Conservation (phyloP, 1,140 invertebrate genomes). For the Pristionchus pacificus region DNA sequence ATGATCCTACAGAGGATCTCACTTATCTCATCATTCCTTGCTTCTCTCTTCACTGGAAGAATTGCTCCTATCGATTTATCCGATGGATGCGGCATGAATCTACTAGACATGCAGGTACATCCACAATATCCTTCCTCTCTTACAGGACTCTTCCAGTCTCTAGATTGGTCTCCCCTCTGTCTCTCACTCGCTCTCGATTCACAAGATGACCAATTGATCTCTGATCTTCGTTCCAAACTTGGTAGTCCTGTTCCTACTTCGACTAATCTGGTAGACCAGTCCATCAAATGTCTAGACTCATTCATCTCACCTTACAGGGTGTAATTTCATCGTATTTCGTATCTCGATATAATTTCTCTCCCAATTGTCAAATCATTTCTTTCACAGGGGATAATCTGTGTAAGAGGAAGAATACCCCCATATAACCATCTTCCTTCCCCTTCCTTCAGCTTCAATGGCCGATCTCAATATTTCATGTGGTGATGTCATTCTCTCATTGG, state of each 20-base stretch:
- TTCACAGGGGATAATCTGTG: conserved; percentile 88
- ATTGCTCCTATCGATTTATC: conserved; percentile 84
- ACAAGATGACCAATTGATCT: neutral
- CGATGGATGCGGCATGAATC: conserved; percentile 93
- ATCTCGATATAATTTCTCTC: conserved; percentile 75
- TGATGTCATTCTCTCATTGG: conserved; percentile 75
- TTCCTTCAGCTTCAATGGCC: conserved; percentile 61
- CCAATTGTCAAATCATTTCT: conserved; percentile 74
- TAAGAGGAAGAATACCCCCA: conserved; percentile 24
- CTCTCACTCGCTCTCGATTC: neutral
- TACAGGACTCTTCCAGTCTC: neutral
- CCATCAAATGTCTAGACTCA: neutral
- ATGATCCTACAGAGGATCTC: conserved; percentile 73
- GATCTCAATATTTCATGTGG: conserved; percentile 75
- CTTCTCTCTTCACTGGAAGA: conserved; percentile 79
- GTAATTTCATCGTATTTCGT: conserved; percentile 74
- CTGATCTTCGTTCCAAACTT: neutral
- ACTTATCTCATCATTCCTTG: conserved; percentile 83
- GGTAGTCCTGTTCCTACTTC: neutral
- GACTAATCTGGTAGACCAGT: neutral
- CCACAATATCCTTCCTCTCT: neutral
- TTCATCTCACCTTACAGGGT: conserved; percentile 60
- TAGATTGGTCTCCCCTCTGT: neutral
- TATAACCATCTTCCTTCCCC: conserved; percentile 5
- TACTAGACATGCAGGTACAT: conserved; percentile 67